Evolutionary conservation across 1,140 invertebrate genomes (phyloP), one percentile per base, ranked within the genome.

Genomic region (Neodiprion pinetum): DNA sequence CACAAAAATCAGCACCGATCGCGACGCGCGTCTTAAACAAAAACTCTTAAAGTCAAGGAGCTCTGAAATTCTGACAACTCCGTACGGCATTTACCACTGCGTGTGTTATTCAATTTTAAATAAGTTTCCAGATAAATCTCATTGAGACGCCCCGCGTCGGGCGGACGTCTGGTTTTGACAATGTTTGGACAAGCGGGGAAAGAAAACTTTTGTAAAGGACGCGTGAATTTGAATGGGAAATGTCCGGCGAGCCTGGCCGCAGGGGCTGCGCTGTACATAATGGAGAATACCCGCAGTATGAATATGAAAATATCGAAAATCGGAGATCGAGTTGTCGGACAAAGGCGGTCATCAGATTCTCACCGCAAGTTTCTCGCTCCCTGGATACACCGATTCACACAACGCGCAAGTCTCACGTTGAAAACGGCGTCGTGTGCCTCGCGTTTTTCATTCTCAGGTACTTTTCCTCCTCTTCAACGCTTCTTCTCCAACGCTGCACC

Each of bases 111-210:
- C 12, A 70, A n/a, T 17, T 76, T 80, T 75, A 28, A 49, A 73
- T 79, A 81, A 81, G 76, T 81, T 81, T 61, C 65, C 1, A 65
- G 7, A 65, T 65, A 65, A 65, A 14, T 65, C 12, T 65, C 12
- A 21, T 65, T 14, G 17, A 1, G 61, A 65, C 71, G 69, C 70
- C 73, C 75, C 74, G 53, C 77, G 72, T 50, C 71, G 72, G 69
- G 67, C 74, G 75, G 80, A 85, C 86, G 86, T 88, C 86, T 87
- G 86, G 82, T 77, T 81, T 80, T 83, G 83, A 87, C 85, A 88
- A 85, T 88, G 80, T 88, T 88, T 87, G 83, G 82, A 88, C 83
- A 84, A 78, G 77, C 80, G 77, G 70, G 11, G 28, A 48, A 72
- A 77, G 77, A 81, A 75, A 87, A 88, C 86, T 88, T 87, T 88